Percentiles rank a stretch among this genome's conserved stretches.
phyloP scores from a whole-genome alignment of 2,113 vertebrate genomes.

The Todiramphus chloris region DNA sequence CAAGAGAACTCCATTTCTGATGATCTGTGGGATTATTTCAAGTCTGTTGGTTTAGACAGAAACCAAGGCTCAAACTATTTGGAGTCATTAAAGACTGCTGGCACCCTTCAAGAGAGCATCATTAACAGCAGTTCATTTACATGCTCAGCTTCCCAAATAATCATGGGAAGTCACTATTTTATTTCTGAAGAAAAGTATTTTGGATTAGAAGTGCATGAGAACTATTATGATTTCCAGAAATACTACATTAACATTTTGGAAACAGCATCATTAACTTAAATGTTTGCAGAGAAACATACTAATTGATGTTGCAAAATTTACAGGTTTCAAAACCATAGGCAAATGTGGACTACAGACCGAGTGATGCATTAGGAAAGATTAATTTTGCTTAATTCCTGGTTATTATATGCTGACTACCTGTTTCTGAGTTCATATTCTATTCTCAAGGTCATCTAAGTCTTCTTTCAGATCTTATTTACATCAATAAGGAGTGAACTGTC shows the following conservation, averaged over 20 bases:
- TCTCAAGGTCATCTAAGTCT: neutral
- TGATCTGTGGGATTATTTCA: neutral
- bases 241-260: neutral
- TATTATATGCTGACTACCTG: neutral
- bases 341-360: neutral
- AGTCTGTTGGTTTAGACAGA: neutral
- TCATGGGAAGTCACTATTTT: neutral
- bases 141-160: neutral
- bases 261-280: neutral
- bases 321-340: neutral
- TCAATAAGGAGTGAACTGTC: neutral
- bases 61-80: neutral
- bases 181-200: neutral
- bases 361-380: neutral
- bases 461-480: neutral
- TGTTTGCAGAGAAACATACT: neutral
- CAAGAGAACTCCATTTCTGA: neutral
- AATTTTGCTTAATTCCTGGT: neutral
- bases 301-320: neutral
- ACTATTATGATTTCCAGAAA: neutral
- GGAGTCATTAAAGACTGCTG: neutral
- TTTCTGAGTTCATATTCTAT: neutral
- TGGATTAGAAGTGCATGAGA: neutral
- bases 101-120: neutral
- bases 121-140: neutral